Base-by-base conservation (phyloP, 2,797 vertebrate species). In the Sebastes minor region DNA sequence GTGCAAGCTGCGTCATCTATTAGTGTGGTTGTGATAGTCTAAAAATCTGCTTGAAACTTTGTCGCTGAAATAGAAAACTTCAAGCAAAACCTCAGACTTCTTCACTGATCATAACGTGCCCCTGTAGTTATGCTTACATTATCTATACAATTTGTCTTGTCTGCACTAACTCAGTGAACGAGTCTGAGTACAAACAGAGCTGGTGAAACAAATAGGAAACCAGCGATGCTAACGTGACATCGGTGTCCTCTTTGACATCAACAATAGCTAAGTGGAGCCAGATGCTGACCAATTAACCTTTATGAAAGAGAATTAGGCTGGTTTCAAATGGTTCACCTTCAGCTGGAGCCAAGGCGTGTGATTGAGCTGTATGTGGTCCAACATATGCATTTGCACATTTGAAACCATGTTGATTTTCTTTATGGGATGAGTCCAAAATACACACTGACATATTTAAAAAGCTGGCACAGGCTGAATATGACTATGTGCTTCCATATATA, bases 281-380 rank as follows among this genome's bases (percentile, higher is more conserved):
- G 81, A 94, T 84, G 92, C 91, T 78, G 86, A 81, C 88, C 83
- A 91, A 95, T 95, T 93, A 93, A 91, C 91, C 89, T 93, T 91
- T 91, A 89, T 89, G 63, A 88, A 91, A 87, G 83, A 84, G 73
- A 94, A 94, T 92, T 90, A 90, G 78, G 82, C 78, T 81, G 1
- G 59, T 80, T 84, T 91, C 74, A 75, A 84, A 78, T 71, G 78
- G 71, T 91, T 95, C 92, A 93, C 94, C 94, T 93, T 93, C 93
- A 92, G 90, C 86, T 79, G 14, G 71, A 78, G 83, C 78, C 88
- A 81, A 80, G 65, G 55, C 61, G 61, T 57, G 56, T n/a, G 60
- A 72, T 46, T 27, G 49, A 78, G 78, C 79, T 76, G 67, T 55
- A 86, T 73, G 49, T 75, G 46, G 67, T 85, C 84, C 78, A 88